Percentiles rank a stretch among this genome's conserved stretches.
Conservation (phyloP, 2,113 vertebrate genomes). For the Lycaon pictus region DNA sequence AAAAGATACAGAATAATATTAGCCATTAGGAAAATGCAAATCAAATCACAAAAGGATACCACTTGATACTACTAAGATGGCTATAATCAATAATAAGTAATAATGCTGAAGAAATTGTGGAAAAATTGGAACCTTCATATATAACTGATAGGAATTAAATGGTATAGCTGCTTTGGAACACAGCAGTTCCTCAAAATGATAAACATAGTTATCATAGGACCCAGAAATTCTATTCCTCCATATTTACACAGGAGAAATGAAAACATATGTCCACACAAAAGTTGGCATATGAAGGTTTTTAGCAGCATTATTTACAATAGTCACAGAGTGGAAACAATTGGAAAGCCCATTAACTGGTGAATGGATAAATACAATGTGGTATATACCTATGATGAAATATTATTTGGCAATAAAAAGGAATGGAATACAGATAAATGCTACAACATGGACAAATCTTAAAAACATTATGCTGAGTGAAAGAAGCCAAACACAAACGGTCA, state of each 20-base stretch:
- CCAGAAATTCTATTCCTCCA: not conserved
- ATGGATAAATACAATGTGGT: not conserved
- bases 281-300: not conserved
- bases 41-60: not conserved
- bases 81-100: not conserved
- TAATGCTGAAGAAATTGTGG: not conserved
- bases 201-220: not conserved
- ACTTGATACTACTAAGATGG: not conserved
- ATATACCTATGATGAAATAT: not conserved
- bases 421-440: not conserved
- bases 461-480: not conserved
- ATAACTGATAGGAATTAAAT: not conserved
- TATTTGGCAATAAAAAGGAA: not conserved
- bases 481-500: not conserved
- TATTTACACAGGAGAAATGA: not conserved
- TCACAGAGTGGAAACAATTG: not conserved
- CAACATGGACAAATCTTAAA: not conserved
- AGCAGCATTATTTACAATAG: slow-evolving; percentile 4
- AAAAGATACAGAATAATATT: not conserved
- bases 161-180: not conserved
- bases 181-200: not conserved
- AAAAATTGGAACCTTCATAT: not conserved
- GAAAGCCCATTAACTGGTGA: not conserved
- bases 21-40: not conserved
- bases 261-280: not conserved